Percentiles rank a stretch among this genome's conserved stretches.
phyloP scores from a whole-genome alignment of 1,140 invertebrate genomes.

The Monomorium pharaonis region DNA sequence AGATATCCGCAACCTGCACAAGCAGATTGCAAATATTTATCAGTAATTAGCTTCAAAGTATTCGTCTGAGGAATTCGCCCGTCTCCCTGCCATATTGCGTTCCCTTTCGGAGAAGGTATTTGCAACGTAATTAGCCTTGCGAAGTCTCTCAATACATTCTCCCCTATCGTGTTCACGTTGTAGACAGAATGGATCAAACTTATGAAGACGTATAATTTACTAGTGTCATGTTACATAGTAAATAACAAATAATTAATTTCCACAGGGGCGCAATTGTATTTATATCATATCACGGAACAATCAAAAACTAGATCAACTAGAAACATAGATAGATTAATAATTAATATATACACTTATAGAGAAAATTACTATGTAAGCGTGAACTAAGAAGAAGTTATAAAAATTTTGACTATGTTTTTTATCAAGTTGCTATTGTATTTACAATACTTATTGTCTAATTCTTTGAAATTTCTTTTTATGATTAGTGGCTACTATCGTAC shows the following conservation, averaged over 20 bases:
- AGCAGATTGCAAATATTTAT: slow-evolving; percentile 58
- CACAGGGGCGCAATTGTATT: background rate
- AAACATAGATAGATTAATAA: background rate
- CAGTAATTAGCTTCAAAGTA: slow-evolving; percentile 59
- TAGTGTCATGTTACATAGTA: slow-evolving; percentile 17
- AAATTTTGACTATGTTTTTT: too few relatives aligned
- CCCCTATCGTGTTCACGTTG: slow-evolving; percentile 7
- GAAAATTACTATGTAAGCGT: too few relatives aligned
- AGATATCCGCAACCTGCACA: slow-evolving; percentile 44
- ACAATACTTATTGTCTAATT: too few relatives aligned
- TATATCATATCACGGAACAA: background rate
- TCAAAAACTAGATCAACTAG: background rate
- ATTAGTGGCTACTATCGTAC: too few relatives aligned
- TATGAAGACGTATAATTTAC: slow-evolving; percentile 24
- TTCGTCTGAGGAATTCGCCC: slow-evolving; percentile 47
- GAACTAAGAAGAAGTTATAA: too few relatives aligned
- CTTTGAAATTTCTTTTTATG: too few relatives aligned
- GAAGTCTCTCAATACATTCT: slow-evolving; percentile 53
- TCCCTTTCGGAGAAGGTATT: slow-evolving; percentile 45
- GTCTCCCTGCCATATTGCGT: slow-evolving; percentile 46
- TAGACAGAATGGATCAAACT: slow-evolving; percentile 4
- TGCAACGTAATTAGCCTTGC: slow-evolving; percentile 44
- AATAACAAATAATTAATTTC: slow-evolving; percentile 18
- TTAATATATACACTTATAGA: background rate
- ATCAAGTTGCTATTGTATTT: too few relatives aligned